Conservation (phyloP, 2,888 invertebrate genomes). For the Meiosimyza platycephala region DNA sequence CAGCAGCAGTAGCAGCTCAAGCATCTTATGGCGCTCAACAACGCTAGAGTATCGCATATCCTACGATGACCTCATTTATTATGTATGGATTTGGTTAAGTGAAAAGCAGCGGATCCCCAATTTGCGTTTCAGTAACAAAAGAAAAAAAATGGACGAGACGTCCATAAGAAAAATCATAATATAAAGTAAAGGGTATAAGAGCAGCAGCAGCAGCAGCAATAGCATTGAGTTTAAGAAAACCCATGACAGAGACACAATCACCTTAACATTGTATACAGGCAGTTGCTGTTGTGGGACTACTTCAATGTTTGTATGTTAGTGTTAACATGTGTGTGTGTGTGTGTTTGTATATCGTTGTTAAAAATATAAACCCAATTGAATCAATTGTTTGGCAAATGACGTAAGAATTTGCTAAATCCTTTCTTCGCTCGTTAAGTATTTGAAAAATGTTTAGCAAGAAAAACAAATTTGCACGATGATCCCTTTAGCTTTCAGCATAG, state of each 20-base stretch:
- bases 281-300: too few relatives aligned
- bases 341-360: neutral
- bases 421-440: conserved; percentile 23
- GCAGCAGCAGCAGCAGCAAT: too few relatives aligned
- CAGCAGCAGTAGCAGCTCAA: neutral
- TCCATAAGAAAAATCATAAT: too few relatives aligned
- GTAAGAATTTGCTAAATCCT: conserved; percentile 21
- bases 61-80: conserved; percentile 26
- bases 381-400: conserved; percentile 27
- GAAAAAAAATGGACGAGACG: too few relatives aligned
- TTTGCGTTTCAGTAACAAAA: neutral
- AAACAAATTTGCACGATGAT: conserved; percentile 22
- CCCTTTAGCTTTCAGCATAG: neutral
- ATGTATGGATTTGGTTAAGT: conserved; percentile 21
- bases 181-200: too few relatives aligned
- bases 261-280: too few relatives aligned
- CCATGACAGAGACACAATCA: too few relatives aligned
- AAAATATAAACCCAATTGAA: conserved; percentile 20
- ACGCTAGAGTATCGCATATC: neutral
- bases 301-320: too few relatives aligned
- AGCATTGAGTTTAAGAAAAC: too few relatives aligned
- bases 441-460: conserved; percentile 14
- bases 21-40: neutral
- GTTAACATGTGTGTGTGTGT: too few relatives aligned
- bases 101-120: conserved; percentile 8